Base-by-base conservation (phyloP, 2,888 invertebrate genomes). In the Frankliniella fusca region DNA sequence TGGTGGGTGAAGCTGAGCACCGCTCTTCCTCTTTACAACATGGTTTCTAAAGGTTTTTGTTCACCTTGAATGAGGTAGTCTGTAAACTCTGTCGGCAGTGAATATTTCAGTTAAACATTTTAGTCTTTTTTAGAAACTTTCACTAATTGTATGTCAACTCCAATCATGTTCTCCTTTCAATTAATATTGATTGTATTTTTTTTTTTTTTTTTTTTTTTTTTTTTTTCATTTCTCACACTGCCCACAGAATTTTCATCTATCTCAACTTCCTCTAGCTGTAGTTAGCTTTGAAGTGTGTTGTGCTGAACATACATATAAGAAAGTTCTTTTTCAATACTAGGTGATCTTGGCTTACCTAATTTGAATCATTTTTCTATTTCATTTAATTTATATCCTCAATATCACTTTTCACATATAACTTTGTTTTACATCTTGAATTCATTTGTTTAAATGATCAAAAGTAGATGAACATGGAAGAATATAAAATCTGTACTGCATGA, bases 271-370 rank as follows among this genome's bases (percentile, higher is more conserved):
- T 81, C 38, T 65, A 81, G 65, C 70, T 81, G 61, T 48, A 81
- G 65, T 54, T 70, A 81, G 70, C 70, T 76, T 76, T 76, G 27
- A 76, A 76, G 70, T 76, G 70, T 76, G 70, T 76, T 76, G 12
- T 76, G 70, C 70, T 76, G 70, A 76, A 76, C 27, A 12, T 23
- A 23, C n/a, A 23, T 27, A 8, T 76, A 76, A 23, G 23, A 23
- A 76, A 61, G 61, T 61, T 23, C 70, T 23, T 12, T 38, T 38
- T 38, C 38, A 38, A 38, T 76, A 27, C 70, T 11, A 76, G 70
- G 70, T 23, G 70, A 23, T 76, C 70, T 76, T 12, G 23, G 70
- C 70, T 76, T 76, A 38, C 38, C 38, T 12, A 76, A 76, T 61
- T 15, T 61, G 7, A 61, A 61, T 61, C 10, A 61, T 61, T 61